These are phyloP conservation scores for Orgyia antiqua DNA, from an alignment of 2,888 invertebrate species.

Conservation along the genomic window DNA sequence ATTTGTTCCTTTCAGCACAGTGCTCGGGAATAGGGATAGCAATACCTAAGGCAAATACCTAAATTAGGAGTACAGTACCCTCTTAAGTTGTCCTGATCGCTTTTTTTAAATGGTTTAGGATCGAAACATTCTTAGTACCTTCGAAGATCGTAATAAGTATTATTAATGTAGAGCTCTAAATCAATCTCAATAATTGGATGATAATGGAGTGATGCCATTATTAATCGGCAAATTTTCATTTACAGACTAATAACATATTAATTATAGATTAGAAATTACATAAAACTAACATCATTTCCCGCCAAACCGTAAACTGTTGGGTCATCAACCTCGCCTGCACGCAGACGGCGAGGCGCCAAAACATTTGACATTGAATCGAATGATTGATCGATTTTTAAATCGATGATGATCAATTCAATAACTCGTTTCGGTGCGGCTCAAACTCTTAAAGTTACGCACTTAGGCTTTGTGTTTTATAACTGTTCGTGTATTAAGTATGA, in stretches of 20 bases:
- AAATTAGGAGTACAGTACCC: no score
- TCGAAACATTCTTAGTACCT: no score
- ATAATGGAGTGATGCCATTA: no score
- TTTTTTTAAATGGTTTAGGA: no score
- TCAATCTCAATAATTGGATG: no score
- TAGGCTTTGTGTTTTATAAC: conserved; percentile 12
- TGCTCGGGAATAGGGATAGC: no score
- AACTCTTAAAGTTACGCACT: conserved; percentile 9
- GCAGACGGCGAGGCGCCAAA: conserved; percentile 63
- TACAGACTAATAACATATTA: conserved; percentile 11
- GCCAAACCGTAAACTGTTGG: conserved; percentile 17
- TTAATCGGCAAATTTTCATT: no score
- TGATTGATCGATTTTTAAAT: conserved; percentile 57
- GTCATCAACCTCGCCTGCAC: conserved; percentile 48
- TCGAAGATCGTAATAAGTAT: no score
- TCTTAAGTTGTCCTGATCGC: no score
- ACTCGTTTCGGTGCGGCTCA: conserved; percentile 23
- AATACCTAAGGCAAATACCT: no score
- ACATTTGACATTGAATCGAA: conserved; percentile 40
- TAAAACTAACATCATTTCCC: conserved; percentile 14
- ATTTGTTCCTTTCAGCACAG: no score
- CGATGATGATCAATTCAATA: conserved; percentile 25
- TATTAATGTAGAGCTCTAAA: no score
- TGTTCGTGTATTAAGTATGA: conserved; percentile 17
- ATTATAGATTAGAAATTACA: conserved; percentile 9